Base-by-base conservation (phyloP, 2,888 invertebrate species). In the Asteroscopus sphinx region DNA sequence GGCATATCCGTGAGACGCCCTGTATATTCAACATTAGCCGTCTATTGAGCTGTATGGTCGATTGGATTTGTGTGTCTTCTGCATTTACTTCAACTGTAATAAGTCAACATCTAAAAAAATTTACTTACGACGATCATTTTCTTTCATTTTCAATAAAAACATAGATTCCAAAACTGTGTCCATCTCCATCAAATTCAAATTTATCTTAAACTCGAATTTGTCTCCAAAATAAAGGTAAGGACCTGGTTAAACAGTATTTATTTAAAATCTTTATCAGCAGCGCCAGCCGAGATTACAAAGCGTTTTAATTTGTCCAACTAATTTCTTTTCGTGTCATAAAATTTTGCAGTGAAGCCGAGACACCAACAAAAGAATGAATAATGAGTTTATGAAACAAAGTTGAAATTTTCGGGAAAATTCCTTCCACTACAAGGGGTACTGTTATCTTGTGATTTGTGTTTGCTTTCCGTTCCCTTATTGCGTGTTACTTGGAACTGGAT, bases 341-440 rank as follows among this genome's bases (percentile, higher is more conserved):
- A 91, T 89, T 88, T 87, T 86, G 86, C 90, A 88, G 85, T 87
- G 83, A 76, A 80, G 84, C 83, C 81, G 81, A 78, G 86, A 82
- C 83, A 84, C 86, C 81, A 90, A 92, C 93, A 93, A 93, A 92
- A 92, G 92, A 89, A 92, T 93, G 93, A 93, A 77, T 92, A 92
- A 93, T 92, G 87, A 88, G 88, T 89, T 91, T 86, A 79, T 81
- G 80, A 89, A 91, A 92, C 93, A 91, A 93, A 93, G 92, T 93
- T 92, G 82, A 79, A 83, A 88, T 88, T 90, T 90, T 85, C 81
- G 83, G 74, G 83, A 85, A 89, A 87, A 86, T 90, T 87, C 86
- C 83, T 73, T 77, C 69, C 82, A 87, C 86, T 89, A 88, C 84
- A 87, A 85, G 83, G 79, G 83, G 73, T 60, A 73, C 79, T 80